Conservation (phyloP, 2,888 invertebrate species). For the Charanyca ferruginea region DNA sequence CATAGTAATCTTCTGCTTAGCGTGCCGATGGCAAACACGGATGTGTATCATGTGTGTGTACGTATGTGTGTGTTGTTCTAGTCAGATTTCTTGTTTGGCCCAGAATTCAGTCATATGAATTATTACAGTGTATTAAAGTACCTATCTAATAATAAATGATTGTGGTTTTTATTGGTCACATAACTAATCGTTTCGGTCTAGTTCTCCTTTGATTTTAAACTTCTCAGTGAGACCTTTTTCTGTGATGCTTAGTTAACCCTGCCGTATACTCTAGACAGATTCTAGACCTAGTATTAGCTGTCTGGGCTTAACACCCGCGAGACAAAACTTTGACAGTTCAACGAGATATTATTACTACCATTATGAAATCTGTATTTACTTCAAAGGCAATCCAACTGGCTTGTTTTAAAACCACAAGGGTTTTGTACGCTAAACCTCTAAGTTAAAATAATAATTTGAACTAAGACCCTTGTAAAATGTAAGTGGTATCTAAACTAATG, state of each 20-base stretch:
- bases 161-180: too few species aligned
- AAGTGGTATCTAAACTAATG: slow-evolving; percentile 28
- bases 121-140: too few species aligned
- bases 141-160: too few species aligned
- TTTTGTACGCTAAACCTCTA: slow-evolving; percentile 4
- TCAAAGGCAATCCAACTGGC: slow-evolving; percentile 39
- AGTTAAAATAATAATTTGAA: slow-evolving; percentile 32
- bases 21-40: too few species aligned
- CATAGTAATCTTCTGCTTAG: too few species aligned
- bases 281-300: slow-evolving; percentile 35
- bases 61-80: too few species aligned
- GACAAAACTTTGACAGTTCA: slow-evolving; percentile 39
- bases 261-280: slow-evolving; percentile 15
- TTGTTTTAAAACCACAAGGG: slow-evolving; percentile 51
- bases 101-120: too few species aligned
- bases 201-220: too few species aligned
- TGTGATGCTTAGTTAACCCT: slow-evolving; percentile 35
- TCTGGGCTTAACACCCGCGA: slow-evolving; percentile 34
- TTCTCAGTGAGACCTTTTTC: background rate
- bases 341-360: slow-evolving; percentile 28
- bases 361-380: slow-evolving; percentile 30
- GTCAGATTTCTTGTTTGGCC: too few species aligned
- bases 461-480: slow-evolving; percentile 31
- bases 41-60: too few species aligned
- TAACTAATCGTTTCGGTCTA: too few species aligned